Percentiles rank a stretch among this genome's conserved stretches.
phyloP scores from a whole-genome alignment of 2,113 vertebrate genomes.

The Clinocottus analis region DNA sequence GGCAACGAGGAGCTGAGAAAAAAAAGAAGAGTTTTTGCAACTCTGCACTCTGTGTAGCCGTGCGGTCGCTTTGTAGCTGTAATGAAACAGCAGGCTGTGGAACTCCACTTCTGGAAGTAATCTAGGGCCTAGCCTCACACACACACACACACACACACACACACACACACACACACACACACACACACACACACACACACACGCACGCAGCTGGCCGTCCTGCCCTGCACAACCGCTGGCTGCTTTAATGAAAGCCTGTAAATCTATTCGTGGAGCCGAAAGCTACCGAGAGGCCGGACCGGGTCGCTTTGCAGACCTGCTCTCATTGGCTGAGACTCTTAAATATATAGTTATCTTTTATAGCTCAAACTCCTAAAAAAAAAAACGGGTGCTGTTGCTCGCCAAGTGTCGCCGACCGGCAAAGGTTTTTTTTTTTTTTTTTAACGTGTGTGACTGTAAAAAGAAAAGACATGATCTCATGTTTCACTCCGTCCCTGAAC shows the following conservation, averaged over 20 bases:
- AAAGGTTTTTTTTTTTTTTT: background rate
- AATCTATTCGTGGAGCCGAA: conserved; percentile 77
- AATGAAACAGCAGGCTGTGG: conserved; percentile 77
- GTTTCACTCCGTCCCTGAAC: conserved; percentile 36
- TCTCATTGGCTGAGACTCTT: conserved; percentile 58
- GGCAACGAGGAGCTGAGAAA: conserved; percentile 1
- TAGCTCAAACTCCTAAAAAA: conserved; percentile 40
- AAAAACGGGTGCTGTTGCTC: conserved; percentile 43
- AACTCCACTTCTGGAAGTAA: conserved; percentile 77
- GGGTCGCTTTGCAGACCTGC: conserved; percentile 66
- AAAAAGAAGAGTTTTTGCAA: conserved; percentile 63
- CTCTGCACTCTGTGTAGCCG: conserved; percentile 70
- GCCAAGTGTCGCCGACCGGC: conserved; percentile 51
- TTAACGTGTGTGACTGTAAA: conserved; percentile 23
- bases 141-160: conserved; percentile 41
- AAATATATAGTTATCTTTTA: conserved; percentile 71
- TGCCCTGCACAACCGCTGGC: conserved; percentile 66
- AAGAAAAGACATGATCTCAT: conserved; percentile 53
- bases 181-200: conserved; percentile 20
- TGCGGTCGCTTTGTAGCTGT: conserved; percentile 77
- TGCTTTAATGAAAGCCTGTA: conserved; percentile 79
- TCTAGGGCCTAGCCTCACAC: conserved; percentile 55
- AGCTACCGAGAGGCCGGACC: conserved; percentile 68
- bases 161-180: conserved; percentile 28
- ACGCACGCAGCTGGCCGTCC: conserved; percentile 60